Evolutionary conservation across 2,797 vertebrate species (phyloP).

Genomic region (Phrynocephalus guinanensis): DNA sequence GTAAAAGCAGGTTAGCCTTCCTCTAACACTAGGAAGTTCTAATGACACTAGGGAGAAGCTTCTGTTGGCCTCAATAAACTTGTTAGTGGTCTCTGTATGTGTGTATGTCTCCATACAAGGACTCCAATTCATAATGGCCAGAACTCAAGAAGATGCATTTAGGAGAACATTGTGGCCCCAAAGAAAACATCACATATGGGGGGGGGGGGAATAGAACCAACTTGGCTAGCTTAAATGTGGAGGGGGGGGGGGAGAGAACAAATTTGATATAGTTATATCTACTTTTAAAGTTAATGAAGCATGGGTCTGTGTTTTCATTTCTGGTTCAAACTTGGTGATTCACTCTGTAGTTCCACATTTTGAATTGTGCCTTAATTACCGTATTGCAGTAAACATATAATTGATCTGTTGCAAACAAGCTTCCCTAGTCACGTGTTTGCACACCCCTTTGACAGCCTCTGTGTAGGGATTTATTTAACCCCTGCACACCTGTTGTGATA

Average conservation of each 20-base stretch:
- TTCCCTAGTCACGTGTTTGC: no score
- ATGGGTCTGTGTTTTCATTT: conserved; percentile 48
- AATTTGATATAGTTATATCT: conserved; percentile 56
- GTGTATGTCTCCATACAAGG: no score
- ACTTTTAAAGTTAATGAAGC: conserved; percentile 48
- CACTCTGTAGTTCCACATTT: conserved; percentile 54
- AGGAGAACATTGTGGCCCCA: neutral
- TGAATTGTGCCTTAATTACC: conserved; percentile 61
- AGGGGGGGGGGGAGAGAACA: neutral
- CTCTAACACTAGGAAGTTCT: neutral
- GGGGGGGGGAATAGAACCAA: conserved; percentile 66
- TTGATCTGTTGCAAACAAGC: conserved; percentile 44
- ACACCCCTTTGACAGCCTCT: no score
- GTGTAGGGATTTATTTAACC: no score
- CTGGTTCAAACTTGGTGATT: conserved; percentile 49
- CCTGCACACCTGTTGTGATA: no score
- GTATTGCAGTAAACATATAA: conserved; percentile 51
- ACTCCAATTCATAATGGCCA: no score
- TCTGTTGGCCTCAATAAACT: neutral
- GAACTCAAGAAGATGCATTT: neutral
- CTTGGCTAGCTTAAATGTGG: conserved; percentile 37
- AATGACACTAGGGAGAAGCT: neutral
- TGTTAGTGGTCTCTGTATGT: no score
- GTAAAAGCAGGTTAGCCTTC: neutral
- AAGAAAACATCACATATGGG: conserved; percentile 40